These are phyloP conservation scores for Ostrea edulis DNA, from an alignment of 1,140 invertebrate species.

Conservation along the genomic window DNA sequence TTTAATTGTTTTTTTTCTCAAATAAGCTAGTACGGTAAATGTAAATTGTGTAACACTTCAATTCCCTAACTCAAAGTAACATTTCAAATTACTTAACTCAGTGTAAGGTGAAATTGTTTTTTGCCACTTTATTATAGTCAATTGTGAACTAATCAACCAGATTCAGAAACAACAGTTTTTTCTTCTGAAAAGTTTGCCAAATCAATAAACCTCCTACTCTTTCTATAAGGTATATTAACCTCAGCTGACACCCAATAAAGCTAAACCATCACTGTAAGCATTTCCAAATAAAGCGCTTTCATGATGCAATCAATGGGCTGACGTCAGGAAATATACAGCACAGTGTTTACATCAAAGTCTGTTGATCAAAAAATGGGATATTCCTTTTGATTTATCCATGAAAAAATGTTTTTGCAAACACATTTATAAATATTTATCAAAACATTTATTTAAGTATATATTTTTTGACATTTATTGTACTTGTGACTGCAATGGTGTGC, in stretches of 20 bases:
- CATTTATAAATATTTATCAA: too few species aligned
- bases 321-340: not conserved
- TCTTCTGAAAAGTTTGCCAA: not conserved
- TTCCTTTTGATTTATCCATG: not conserved
- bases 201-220: conserved; percentile 23
- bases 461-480: too few species aligned
- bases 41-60: not conserved
- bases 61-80: not conserved
- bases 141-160: conserved; percentile 23
- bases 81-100: not conserved
- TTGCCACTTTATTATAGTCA: conserved; percentile 1
- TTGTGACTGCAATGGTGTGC: too few species aligned
- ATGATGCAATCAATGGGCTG: conserved; percentile 33
- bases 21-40: too few species aligned
- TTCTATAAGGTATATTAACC: conserved; percentile 19
- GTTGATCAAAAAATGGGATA: not conserved
- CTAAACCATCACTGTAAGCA: not conserved
- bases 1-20: too few species aligned
- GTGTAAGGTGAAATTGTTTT: not conserved
- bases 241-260: not conserved
- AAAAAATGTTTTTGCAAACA: too few species aligned
- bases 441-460: too few species aligned
- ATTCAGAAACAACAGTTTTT: conserved; percentile 10
- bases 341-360: not conserved
- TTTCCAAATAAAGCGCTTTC: conserved; percentile 2